A percentile compares a stretch with the other conserved stretches of the same genome.
Evolutionary conservation across 2,888 invertebrate species (phyloP).

Genomic region (Ophioninae sp.): DNA sequence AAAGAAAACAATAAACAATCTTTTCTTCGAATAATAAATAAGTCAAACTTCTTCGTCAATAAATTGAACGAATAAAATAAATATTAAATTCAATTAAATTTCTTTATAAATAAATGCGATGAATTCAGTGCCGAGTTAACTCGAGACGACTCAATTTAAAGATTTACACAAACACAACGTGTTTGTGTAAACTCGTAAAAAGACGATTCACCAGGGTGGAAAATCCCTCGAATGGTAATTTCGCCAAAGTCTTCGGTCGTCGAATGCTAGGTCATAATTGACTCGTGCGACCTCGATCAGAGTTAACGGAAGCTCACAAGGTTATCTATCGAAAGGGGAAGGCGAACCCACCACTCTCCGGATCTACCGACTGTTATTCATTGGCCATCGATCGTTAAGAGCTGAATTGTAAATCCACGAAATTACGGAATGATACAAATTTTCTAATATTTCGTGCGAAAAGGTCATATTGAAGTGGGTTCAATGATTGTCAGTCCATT

Average conservation of each 20-base stretch:
- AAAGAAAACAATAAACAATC: too few relatives aligned
- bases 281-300: conserved; percentile 12
- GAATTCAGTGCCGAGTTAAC: too few relatives aligned
- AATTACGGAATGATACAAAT: background rate
- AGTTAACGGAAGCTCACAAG: conserved; percentile 30
- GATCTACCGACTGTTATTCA: background rate
- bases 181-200: too few relatives aligned
- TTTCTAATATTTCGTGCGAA: too few relatives aligned
- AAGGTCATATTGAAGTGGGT: too few relatives aligned
- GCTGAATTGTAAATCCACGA: background rate
- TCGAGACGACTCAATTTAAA: too few relatives aligned
- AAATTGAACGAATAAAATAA: too few relatives aligned
- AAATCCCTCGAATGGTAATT: conserved; percentile 38
- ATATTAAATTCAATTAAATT: too few relatives aligned
- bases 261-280: background rate
- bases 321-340: conserved; percentile 43
- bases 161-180: too few relatives aligned
- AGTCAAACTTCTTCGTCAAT: too few relatives aligned
- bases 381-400: background rate
- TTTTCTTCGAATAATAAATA: too few relatives aligned
- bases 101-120: too few relatives aligned
- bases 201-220: conserved; percentile 16
- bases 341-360: background rate
- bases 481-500: background rate
- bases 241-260: conserved; percentile 22